Base-by-base conservation (phyloP, 1,140 invertebrate genomes). In the Meteorus sp. region DNA sequence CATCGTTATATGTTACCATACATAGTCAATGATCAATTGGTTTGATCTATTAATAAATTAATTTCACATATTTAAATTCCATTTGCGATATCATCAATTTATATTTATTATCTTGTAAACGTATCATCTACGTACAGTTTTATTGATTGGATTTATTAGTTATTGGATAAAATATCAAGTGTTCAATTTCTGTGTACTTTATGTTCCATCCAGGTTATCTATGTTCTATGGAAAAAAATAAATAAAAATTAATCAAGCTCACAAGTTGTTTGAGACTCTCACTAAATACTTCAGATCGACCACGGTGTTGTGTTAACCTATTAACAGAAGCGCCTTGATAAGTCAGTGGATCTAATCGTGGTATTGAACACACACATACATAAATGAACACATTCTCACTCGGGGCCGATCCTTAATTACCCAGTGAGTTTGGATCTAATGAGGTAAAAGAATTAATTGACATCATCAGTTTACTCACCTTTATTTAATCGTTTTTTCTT, bases 381-480 rank as follows among this genome's bases (percentile, higher is more conserved):
- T n/a, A n/a, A n/a, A n/a, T n/a, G n/a, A n/a, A n/a, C n/a, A n/a
- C n/a, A n/a, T n/a, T n/a, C n/a, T n/a, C n/a, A n/a, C n/a, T n/a
- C n/a, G n/a, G n/a, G n/a, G n/a, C 56, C 59, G 61, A 53, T 65
- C 68, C 63, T 73, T 73, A 72, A 73, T 75, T 72, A 72, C 67
- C 60, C 60, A 59, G 61, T 60, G 63, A 68, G 66, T 69, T 69
- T 67, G 65, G 69, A 58, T 68, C 71, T 75, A 75, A 73, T 75
- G 72, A 75, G 69, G 63, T 63, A 58, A 58, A 60, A 59, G 66
- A 74, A 76, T 76, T 73, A 76, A 76, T 76, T 70, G 69, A 64
- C 53, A 47, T 44, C 48, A 65, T 69, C 63, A 59, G 59, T 67
- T 64, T 55, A 59, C 45, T 39, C 50, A 11, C 9, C 48, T 25